These are phyloP conservation scores for Morinoia aosen DNA, from an alignment of 2,888 invertebrate genomes.

Conservation along the genomic window DNA sequence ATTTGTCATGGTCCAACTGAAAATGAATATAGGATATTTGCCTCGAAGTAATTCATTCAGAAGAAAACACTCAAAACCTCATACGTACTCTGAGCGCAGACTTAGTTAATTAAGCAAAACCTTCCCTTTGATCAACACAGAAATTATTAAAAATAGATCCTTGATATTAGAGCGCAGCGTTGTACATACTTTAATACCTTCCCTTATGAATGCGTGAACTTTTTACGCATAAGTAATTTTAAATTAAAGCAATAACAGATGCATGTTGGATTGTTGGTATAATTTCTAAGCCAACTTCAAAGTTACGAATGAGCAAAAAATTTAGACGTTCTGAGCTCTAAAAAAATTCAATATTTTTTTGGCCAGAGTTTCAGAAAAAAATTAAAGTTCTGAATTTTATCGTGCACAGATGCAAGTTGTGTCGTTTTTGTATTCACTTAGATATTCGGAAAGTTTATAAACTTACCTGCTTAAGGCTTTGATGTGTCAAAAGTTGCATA, in stretches of 20 bases:
- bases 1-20: no score
- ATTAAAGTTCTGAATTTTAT: not conserved
- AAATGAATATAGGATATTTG: no score
- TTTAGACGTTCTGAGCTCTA: not conserved
- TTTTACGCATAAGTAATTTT: not conserved
- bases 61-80: no score
- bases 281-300: not conserved
- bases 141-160: no score
- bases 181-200: not conserved
- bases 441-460: not conserved
- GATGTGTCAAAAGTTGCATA: not conserved
- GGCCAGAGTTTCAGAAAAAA: not conserved
- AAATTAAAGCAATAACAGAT: not conserved
- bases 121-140: no score
- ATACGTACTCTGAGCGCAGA: no score
- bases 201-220: not conserved
- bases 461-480: not conserved
- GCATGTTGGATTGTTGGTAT: not conserved
- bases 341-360: not conserved
- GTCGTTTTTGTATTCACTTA: not conserved
- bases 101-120: no score
- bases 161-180: no score
- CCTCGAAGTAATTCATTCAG: no score
- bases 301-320: not conserved
- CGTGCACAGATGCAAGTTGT: not conserved